Evolutionary conservation across 2,797 vertebrate species (phyloP).

Genomic region (Tachyglossus aculeatus): DNA sequence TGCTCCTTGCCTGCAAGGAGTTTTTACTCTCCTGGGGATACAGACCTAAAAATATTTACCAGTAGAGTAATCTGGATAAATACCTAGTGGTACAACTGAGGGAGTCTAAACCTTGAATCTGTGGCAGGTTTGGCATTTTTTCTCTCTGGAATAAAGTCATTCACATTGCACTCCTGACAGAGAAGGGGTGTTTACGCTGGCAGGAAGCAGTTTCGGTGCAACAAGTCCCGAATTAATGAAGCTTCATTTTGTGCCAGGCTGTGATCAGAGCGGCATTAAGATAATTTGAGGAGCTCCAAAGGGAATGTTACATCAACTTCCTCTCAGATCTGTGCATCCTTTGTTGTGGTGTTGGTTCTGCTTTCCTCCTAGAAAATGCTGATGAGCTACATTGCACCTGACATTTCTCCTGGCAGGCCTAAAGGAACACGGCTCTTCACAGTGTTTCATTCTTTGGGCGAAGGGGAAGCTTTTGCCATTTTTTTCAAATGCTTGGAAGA

Average conservation of each 20-base stretch:
- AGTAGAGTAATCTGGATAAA: too few relatives aligned
- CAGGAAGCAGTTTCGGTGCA: not conserved
- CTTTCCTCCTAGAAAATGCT: constrained; percentile 40
- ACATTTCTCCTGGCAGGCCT: constrained; percentile 37
- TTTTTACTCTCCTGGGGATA: too few relatives aligned
- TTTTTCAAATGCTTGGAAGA: constrained; percentile 38
- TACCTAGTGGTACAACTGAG: too few relatives aligned
- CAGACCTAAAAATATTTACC: too few relatives aligned
- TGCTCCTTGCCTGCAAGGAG: too few relatives aligned
- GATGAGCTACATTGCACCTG: constrained; percentile 42
- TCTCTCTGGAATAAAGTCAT: too few relatives aligned
- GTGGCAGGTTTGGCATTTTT: too few relatives aligned
- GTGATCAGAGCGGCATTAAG: constrained; percentile 8
- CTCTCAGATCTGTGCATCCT: constrained; percentile 13
- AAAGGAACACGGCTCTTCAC: constrained; percentile 32
- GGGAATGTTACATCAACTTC: not conserved
- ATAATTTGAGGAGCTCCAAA: constrained; percentile 18
- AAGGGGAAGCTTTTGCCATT: constrained; percentile 24
- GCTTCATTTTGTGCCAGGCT: constrained; percentile 13
- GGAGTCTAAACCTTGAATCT: too few relatives aligned
- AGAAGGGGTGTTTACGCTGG: not conserved
- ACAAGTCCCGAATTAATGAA: not conserved
- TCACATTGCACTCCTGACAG: not conserved
- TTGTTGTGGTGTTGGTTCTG: constrained; percentile 44
- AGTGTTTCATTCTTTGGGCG: constrained; percentile 16